Base-by-base conservation (phyloP, 2,888 invertebrate genomes). In the Mythimna vitellina region DNA sequence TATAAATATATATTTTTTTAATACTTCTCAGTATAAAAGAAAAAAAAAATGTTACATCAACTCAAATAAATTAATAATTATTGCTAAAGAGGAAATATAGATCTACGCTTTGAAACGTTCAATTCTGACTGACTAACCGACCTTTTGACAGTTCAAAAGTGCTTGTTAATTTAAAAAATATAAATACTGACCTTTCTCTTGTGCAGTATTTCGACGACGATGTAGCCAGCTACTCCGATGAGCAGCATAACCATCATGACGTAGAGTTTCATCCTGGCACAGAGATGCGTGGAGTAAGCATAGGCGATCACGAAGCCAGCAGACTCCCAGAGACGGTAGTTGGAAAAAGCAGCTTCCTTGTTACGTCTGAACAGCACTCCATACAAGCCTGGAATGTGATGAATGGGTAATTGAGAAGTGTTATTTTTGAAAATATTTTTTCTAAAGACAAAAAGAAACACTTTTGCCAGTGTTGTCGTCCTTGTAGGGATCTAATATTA, bases 331-430 rank as follows among this genome's bases (percentile, higher is more conserved):
- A 99, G 97, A 42, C 98, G 97, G 93, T 97, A 99, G 96, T 99
- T 99, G 70, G 98, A 98, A 96, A 99, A 99, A 1, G 99, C 99
- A 0, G 99, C 98, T 92, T 99, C 99, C 90, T 98, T 98, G 96
- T 98, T 98, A 73, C 98, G 97, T 88, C 98, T 96, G 96, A 98
- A 99, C 79, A 98, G 96, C 22, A 98, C 97, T 67, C 99, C 99
- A 90, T 98, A 99, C 29, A 99, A 96, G 83, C 98, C 98, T 98
- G 96, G 0, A 93, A 94, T 83, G 66, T 68, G 78, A 29, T 76
- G 35, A 81, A 49, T 22, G 25, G 1, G 7, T 14, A 5, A 25
- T 32, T 72, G n/a, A 61, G 51, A n/a, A 22, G 2, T 49, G 51
- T 25, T 14, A 10, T 32, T 53, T 29, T 5, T 29, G 1, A 12